phyloP scores from a whole-genome alignment of 2,113 vertebrate genomes.

The Herpetotheres cachinnans region DNA sequence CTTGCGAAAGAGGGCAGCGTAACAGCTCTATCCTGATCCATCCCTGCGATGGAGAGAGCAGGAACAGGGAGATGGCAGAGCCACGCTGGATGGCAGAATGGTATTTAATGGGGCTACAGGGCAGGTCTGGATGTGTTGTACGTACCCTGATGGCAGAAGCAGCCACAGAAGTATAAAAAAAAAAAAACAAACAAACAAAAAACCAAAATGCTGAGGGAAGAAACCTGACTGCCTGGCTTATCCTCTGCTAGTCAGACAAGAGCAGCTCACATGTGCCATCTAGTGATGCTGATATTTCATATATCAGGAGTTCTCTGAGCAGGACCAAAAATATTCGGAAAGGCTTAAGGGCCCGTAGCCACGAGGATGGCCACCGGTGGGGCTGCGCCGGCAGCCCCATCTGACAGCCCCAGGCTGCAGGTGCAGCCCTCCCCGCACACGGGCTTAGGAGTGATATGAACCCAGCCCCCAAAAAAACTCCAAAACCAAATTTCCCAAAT shows the following conservation, averaged over 20 bases:
- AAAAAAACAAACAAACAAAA: not conserved
- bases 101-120: not conserved
- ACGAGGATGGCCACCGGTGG: fast-evolving
- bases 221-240: not conserved
- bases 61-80: not conserved
- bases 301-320: fast-evolving
- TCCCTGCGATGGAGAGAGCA: not conserved
- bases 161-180: not conserved
- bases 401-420: not conserved
- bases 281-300: not conserved
- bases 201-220: fast-evolving
- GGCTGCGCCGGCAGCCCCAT: not conserved
- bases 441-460: not conserved
- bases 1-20: fast-evolving
- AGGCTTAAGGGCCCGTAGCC: not conserved
- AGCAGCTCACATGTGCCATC: slow-evolving; percentile 31
- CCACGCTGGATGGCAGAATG: fast-evolving
- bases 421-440: fast-evolving
- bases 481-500: not conserved
- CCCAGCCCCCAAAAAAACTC: not conserved
- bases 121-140: not conserved
- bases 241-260: not conserved
- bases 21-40: not conserved
- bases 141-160: not conserved
- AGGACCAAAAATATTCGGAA: not conserved